Conservation (phyloP, 2,888 invertebrate species). For the Clanis bilineata region DNA sequence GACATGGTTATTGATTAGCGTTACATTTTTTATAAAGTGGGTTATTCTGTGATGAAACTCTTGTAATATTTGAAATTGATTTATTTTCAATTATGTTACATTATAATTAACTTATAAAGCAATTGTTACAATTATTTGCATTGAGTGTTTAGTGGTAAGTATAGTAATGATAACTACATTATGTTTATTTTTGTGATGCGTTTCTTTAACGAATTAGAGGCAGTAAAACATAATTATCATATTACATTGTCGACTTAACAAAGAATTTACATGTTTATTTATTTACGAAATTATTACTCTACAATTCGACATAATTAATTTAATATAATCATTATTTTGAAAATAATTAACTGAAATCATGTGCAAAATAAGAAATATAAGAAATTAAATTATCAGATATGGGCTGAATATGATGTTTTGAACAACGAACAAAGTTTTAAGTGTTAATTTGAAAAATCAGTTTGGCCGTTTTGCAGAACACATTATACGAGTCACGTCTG, state of each 20-base stretch:
- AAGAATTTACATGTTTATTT: not conserved
- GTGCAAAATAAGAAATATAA: too few relatives aligned
- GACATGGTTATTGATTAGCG: not conserved
- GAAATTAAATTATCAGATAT: too few relatives aligned
- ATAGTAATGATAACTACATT: not conserved
- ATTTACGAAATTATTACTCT: not conserved
- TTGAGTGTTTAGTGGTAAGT: not conserved
- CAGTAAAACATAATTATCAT: not conserved
- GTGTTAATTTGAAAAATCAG: too few relatives aligned
- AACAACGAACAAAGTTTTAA: too few relatives aligned
- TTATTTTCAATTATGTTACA: conserved; percentile 1
- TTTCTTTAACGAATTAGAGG: not conserved
- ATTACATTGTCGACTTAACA: not conserved
- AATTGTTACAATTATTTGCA: conserved; percentile 23
- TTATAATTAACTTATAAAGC: not conserved
- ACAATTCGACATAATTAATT: too few relatives aligned
- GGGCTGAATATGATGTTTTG: too few relatives aligned
- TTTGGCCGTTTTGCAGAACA: too few relatives aligned
- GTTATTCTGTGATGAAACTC: conserved; percentile 2
- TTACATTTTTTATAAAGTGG: not conserved
- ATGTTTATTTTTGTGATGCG: not conserved
- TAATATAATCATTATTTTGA: too few relatives aligned
- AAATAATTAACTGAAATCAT: too few relatives aligned
- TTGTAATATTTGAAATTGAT: not conserved
- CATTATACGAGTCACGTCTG: too few relatives aligned